These are phyloP conservation scores for Antedon mediterranea DNA, from an alignment of 53 echinoderm and acorn worm genomes.

Conservation along the genomic window DNA sequence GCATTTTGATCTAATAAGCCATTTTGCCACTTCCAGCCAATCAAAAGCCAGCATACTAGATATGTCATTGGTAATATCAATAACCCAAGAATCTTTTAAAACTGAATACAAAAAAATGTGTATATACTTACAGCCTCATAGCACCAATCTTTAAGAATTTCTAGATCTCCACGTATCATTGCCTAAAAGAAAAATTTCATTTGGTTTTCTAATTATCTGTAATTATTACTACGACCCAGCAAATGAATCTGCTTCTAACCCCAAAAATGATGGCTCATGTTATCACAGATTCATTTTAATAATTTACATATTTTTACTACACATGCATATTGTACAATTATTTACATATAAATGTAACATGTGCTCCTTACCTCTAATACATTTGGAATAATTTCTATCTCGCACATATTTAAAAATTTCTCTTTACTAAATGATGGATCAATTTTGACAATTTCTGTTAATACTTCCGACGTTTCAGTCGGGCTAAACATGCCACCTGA, in stretches of 20 bases:
- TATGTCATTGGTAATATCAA: too few species aligned
- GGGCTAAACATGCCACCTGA: conserved; percentile 77
- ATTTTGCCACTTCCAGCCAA: too few species aligned
- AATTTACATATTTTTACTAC: too few species aligned
- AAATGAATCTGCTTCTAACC: too few species aligned
- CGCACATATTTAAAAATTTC: conserved; percentile 70
- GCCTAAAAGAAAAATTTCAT: too few species aligned
- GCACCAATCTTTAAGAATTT: conserved; percentile 98
- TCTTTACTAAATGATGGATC: conserved; percentile 87
- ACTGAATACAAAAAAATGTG: neutral
- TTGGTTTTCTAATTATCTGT: neutral
- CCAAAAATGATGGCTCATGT: too few species aligned
- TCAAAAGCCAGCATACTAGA: too few species aligned
- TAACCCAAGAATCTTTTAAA: too few species aligned
- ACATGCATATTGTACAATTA: too few species aligned
- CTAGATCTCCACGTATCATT: conserved; percentile 91
- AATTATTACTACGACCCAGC: too few species aligned
- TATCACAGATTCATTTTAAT: too few species aligned
- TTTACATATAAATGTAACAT: neutral
- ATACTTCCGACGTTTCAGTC: conserved; percentile 92
- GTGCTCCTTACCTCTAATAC: conserved; percentile 59
- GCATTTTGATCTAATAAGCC: too few species aligned
- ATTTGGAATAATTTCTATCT: conserved; percentile 94
- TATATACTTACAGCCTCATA: conserved; percentile 99
- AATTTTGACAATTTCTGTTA: conserved; percentile 88